Evolutionary conservation across 2,797 vertebrate species (phyloP).

Genomic region (Megaceryle alcyon): DNA sequence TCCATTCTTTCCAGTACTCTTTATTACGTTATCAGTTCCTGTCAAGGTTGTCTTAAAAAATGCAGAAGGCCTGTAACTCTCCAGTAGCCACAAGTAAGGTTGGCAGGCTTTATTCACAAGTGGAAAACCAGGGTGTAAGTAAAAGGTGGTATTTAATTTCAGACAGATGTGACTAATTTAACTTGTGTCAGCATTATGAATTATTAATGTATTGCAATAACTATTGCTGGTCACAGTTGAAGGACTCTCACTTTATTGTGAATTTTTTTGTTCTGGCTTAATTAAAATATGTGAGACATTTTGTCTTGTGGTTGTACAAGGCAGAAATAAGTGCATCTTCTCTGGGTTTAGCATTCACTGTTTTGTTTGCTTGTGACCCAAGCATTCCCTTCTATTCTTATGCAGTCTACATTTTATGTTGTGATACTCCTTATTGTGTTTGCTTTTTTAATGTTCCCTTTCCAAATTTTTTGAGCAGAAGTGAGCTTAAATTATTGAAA

Average conservation of each 20-base stretch:
- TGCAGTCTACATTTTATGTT: background rate
- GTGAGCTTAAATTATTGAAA: background rate
- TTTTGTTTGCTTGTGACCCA: background rate
- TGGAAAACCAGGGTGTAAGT: background rate
- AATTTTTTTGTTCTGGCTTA: background rate
- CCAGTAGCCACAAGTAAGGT: background rate
- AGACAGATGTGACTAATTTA: background rate
- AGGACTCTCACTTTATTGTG: background rate
- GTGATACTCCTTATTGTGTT: background rate
- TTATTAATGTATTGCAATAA: background rate
- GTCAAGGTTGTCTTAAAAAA: background rate
- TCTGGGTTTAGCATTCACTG: background rate
- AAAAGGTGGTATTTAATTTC: background rate
- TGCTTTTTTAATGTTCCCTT: background rate
- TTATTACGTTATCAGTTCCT: background rate
- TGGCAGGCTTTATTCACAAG: background rate
- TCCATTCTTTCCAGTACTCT: background rate
- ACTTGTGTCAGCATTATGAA: background rate
- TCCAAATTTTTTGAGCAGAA: background rate
- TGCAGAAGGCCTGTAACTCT: background rate
- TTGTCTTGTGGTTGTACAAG: background rate
- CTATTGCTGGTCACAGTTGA: background rate
- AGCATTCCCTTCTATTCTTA: background rate
- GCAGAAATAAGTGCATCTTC: background rate
- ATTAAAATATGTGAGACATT: background rate